Base-by-base conservation (phyloP, 2,797 vertebrate genomes). In the Anabas testudineus region DNA sequence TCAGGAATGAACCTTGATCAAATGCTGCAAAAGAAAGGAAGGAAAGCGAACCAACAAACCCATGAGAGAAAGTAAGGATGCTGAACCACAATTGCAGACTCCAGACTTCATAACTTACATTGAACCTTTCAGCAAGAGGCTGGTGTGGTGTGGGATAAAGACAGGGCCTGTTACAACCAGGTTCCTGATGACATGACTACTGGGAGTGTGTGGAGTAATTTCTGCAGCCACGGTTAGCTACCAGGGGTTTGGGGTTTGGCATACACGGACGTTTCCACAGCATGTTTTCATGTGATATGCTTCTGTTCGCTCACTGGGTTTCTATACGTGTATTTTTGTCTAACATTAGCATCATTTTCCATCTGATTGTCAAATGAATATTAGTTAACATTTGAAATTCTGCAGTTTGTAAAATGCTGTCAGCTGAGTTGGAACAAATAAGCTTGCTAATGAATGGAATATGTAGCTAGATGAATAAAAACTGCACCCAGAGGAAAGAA, bases 221-320 rank as follows among this genome's bases (percentile, higher is more conserved):
- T 87, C 76, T 69, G 72, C 48, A 72, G 78, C 64, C 55, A 72
- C 73, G 89, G 79, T 91, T 83, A 74, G 77, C 86, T 87, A 87
- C 75, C 80, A 86, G 59, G 88, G 88, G 64, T 86, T 89, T 86
- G 83, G 87, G 88, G 85, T 92, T 91, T 93, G 91, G 90, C 92
- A 74, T 74, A 14, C 19, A 2, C 1, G 21, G 12, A 75, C 54
- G 37, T 87, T 81, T 87, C 85, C 75, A 81, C 80, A 75, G 78
- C 71, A 71, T 76, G 76, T 77, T 83, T 86, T 82, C 73, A 71
- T 58, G 68, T 62, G 67, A 84, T 84, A 62, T 36, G 57, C 74
- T 67, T 68, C 62, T 70, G 61, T 73, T 75, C 56, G 8, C 66
- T 76, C 51, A 34, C 18, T 2, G 53, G 52, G 19, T 32, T 47